These are phyloP conservation scores for Calosoma granatense DNA, from an alignment of 1,140 invertebrate species.

Conservation along the genomic window DNA sequence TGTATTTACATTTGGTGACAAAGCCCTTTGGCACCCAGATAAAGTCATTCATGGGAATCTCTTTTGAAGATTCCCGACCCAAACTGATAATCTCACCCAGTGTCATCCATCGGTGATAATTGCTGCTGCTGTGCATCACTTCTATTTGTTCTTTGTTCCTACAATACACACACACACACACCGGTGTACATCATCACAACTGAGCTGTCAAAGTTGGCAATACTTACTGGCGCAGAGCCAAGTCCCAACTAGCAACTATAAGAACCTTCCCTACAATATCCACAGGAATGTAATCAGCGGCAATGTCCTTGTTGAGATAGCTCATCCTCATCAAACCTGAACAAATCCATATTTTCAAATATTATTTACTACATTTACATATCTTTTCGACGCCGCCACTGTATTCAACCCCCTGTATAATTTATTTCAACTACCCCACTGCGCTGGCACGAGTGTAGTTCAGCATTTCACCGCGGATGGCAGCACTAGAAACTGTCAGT, in stretches of 20 bases:
- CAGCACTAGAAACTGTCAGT: too few species aligned
- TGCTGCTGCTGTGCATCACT: background rate
- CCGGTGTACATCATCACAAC: too few species aligned
- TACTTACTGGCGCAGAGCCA: background rate
- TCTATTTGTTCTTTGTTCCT: background rate
- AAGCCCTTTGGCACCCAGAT: constrained; percentile 54
- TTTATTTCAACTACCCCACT: too few species aligned
- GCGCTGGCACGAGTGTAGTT: too few species aligned
- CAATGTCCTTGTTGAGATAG: constrained; percentile 47
- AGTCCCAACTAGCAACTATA: constrained; percentile 63
- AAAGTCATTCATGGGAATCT: constrained; percentile 54
- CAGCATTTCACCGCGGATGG: too few species aligned
- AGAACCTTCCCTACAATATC: constrained; percentile 77
- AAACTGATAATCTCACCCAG: background rate
- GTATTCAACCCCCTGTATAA: too few species aligned
- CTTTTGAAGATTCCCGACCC: background rate
- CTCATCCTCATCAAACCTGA: constrained; percentile 59
- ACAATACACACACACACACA: too few species aligned
- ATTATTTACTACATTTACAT: too few species aligned
- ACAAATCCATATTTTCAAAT: constrained; percentile 12
- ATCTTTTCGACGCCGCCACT: too few species aligned
- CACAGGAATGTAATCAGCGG: constrained; percentile 75
- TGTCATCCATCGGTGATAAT: background rate
- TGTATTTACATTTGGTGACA: constrained; percentile 36
- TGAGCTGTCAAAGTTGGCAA: too few species aligned